Evolutionary conservation across 2,113 vertebrate species (phyloP).

Genomic region (Tricholaema leucomelas): DNA sequence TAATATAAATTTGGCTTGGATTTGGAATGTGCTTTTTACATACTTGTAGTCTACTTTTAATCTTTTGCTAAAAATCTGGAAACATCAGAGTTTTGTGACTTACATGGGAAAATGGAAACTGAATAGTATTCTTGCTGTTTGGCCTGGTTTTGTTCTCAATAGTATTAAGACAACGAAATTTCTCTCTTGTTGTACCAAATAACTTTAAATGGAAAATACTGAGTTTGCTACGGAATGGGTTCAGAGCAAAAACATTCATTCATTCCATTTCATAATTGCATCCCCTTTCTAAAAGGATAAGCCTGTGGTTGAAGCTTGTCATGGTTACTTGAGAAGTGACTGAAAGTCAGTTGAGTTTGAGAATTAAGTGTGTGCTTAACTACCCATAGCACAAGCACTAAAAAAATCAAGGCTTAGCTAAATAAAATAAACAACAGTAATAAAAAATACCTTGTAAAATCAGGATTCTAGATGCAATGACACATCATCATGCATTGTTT

Average conservation of each 20-base stretch:
- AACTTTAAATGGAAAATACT: neutral
- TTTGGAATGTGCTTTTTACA: neutral
- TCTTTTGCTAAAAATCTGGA: neutral
- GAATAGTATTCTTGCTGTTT: neutral
- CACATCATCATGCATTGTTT: constrained; percentile 32
- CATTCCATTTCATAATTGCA: neutral
- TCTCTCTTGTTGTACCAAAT: neutral
- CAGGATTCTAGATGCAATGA: neutral
- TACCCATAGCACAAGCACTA: neutral
- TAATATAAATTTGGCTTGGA: neutral
- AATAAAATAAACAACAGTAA: constrained; percentile 10
- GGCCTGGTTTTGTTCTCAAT: neutral
- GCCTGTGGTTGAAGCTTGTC: neutral
- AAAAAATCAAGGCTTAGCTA: neutral
- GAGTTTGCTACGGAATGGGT: neutral
- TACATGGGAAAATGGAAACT: neutral
- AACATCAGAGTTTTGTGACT: neutral
- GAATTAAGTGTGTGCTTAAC: neutral
- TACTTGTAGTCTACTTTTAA: neutral
- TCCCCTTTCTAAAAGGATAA: neutral
- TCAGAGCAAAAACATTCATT: neutral
- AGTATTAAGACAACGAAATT: neutral
- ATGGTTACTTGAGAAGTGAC: neutral
- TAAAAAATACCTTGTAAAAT: neutral
- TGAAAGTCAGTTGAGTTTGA: neutral